phyloP scores from a whole-genome alignment of 2,797 vertebrate genomes.

The Falco rusticolus region DNA sequence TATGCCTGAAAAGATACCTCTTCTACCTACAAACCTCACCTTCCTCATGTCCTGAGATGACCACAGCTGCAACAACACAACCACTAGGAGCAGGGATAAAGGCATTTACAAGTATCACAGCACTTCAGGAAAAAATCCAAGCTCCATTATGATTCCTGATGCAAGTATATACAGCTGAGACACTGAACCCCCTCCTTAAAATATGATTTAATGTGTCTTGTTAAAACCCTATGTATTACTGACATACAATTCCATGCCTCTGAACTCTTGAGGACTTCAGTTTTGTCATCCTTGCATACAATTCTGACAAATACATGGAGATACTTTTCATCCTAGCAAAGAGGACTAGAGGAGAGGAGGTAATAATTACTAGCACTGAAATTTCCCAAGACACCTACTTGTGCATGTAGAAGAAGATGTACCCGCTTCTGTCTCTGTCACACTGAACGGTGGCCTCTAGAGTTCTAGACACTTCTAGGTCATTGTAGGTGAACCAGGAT shows the following conservation, averaged over 20 bases:
- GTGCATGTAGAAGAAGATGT: constrained; percentile 99
- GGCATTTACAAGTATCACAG: background rate
- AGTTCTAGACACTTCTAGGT: constrained; percentile 93
- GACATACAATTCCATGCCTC: background rate
- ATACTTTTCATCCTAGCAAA: background rate
- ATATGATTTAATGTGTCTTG: background rate
- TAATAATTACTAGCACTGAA: background rate
- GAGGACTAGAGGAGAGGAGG: background rate
- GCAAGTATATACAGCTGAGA: background rate
- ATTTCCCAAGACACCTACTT: constrained; percentile 81
- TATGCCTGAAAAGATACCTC: background rate
- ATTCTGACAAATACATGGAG: background rate
- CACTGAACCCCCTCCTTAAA: background rate
- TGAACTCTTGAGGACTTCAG: background rate
- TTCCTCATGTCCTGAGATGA: background rate
- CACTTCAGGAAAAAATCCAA: background rate
- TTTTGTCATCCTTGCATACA: background rate
- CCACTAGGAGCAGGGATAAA: background rate
- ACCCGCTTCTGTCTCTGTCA: constrained; percentile 93
- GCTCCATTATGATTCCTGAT: background rate
- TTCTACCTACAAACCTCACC: background rate
- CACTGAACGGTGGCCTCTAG: constrained; percentile 91
- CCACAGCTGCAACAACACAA: background rate
- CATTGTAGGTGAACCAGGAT: constrained; percentile 97
- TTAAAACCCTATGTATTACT: background rate